Percentiles rank a stretch among this genome's conserved stretches.
Evolutionary conservation across 2,888 invertebrate species (phyloP).

Genomic region (Cheilosia impressa): DNA sequence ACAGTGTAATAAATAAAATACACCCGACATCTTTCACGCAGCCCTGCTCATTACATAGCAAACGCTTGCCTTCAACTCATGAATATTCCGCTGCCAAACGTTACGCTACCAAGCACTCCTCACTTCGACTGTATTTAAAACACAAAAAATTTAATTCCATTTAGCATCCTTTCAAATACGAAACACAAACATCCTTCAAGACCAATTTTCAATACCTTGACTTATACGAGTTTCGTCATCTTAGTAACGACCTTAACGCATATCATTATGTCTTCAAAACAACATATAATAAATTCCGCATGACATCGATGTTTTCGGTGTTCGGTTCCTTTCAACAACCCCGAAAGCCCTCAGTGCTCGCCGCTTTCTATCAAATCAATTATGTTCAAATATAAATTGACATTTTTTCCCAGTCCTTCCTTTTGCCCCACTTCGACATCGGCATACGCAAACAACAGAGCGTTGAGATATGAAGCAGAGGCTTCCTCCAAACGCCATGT

Average conservation of each 20-base stretch:
- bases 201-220: constrained; percentile 25
- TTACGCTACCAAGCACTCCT: too few relatives aligned
- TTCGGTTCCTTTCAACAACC: constrained; percentile 36
- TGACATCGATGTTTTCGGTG: constrained; percentile 67
- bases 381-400: constrained; percentile 81
- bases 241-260: constrained; percentile 57
- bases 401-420: constrained; percentile 60
- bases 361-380: constrained; percentile 80
- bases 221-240: constrained; percentile 26
- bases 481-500: neutral
- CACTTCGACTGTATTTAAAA: neutral
- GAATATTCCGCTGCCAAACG: too few relatives aligned
- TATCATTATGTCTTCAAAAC: constrained; percentile 64
- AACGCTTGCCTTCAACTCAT: too few relatives aligned
- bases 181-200: constrained; percentile 28
- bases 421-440: constrained; percentile 23
- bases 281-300: constrained; percentile 63
- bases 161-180: constrained; percentile 30
- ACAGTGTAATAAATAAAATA: too few relatives aligned
- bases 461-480: constrained; percentile 49
- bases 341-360: constrained; percentile 38
- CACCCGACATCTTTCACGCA: too few relatives aligned
- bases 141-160: constrained; percentile 36
- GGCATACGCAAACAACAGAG: constrained; percentile 43
- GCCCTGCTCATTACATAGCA: too few relatives aligned